Base-by-base conservation (phyloP, 2,113 vertebrate genomes). In the Lichenostomus cassidix region DNA sequence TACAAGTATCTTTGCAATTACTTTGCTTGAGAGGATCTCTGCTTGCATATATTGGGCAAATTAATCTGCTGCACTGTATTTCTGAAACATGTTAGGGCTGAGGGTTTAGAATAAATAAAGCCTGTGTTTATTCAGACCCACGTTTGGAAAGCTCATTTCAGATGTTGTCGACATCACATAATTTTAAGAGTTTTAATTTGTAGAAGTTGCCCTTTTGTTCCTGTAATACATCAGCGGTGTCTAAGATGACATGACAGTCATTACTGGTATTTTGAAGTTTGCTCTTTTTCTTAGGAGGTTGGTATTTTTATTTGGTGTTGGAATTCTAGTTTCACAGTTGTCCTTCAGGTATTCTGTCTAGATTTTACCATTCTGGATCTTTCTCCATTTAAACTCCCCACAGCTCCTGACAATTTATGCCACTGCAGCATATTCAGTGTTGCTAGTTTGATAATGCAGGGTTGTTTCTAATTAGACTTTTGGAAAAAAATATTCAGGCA, bases 101-200 rank as follows among this genome's bases (percentile, higher is more conserved):
- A 76, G 94, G 35, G 29, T 23, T 79, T 77, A 59, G 67, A 83
- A 88, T 81, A 93, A 96, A 95, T 81, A 92, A 88, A 83, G 64
- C 15, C 31, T 0, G 0, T 94, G 79, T 92, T 95, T 94, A 88
- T 93, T 96, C 92, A 94, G 93, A 55, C 22, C 10, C 52, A 67
- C 0, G 0, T 88, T 86, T 95, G 1, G 0, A 87, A 90, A 95
- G 33, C 67, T 89, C 52, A 47, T 93, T 90, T 83, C 71, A 93
- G 64, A 86, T 93, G 85, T 83, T 83, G 63, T 52, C 6, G 0
- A 83, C 55, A 90, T 60, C 87, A 90, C 71, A 80, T 52, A 55
- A 90, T 87, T 94, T 94, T 83, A 81, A 77, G 53, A 78, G 79
- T 73, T 95, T 93, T 94, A 91, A 95, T 95, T 92, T 95, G 84